phyloP scores from a whole-genome alignment of 2,888 invertebrate genomes.

The Cremastinae sp. region DNA sequence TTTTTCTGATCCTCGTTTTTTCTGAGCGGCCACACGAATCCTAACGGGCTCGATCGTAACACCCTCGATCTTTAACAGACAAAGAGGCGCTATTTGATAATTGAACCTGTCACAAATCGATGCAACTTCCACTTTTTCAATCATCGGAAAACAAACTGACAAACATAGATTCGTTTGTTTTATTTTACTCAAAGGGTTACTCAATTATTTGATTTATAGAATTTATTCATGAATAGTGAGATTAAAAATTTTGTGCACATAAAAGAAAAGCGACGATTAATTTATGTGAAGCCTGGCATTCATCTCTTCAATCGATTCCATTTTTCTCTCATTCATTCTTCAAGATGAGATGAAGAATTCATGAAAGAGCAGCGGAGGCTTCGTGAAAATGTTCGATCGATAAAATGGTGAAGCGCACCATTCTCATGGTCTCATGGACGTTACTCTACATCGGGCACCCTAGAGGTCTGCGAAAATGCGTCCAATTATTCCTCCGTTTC shows the following conservation, averaged over 20 bases:
- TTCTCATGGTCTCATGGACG: constrained; percentile 8
- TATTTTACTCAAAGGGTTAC: too few species aligned
- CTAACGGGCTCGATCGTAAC: not conserved
- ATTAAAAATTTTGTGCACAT: too few species aligned
- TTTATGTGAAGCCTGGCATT: not conserved
- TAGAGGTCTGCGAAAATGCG: not conserved
- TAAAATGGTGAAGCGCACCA: not conserved
- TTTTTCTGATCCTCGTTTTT: constrained; percentile 15
- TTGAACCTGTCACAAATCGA: not conserved
- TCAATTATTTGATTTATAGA: too few species aligned
- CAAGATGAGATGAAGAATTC: too few species aligned
- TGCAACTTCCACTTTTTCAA: not conserved
- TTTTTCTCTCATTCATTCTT: too few species aligned
- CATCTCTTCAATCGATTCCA: too few species aligned
- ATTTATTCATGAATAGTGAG: too few species aligned
- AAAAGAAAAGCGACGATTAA: not conserved
- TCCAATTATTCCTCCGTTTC: constrained; percentile 14
- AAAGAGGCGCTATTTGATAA: constrained; percentile 15
- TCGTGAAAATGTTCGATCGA: too few species aligned
- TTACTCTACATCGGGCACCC: not conserved
- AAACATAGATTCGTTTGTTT: too few species aligned
- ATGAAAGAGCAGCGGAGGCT: too few species aligned
- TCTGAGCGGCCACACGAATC: constrained; percentile 1
- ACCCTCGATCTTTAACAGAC: not conserved
- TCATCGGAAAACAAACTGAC: too few species aligned